Base-by-base conservation (phyloP, 92 coral and sea anemone genomes). In the Parazoanthus swiftii region DNA sequence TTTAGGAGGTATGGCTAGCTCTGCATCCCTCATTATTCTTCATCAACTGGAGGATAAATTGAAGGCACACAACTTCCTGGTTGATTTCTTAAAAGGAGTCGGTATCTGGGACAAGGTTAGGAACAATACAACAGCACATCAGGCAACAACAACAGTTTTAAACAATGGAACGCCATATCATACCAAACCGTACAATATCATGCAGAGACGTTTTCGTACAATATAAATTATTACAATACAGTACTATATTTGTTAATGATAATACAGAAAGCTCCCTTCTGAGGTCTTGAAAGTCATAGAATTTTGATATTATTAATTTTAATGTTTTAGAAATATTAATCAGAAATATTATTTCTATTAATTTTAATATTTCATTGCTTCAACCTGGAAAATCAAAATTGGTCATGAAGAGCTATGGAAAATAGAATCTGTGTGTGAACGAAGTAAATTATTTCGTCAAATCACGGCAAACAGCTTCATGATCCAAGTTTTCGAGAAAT, bases 1-100 rank as follows among this genome's bases (percentile, higher is more conserved):
- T 54, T 35, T 89, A 97, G 99, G 98, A 67, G 93, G 97, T 79
- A 91, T 95, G 51, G 92, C 99, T 1, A 91, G 95, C 23, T 95
- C 99, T 36, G 92, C 99, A 58, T 97, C 99, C 35, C 90, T 97
- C 44, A 97, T 97, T 88, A 95, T 97, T 80, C 93, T 95, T 70
- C 97, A 97, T 79, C 99, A 97, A 80, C 90, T 97, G 81, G 97
- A 97, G 86, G 99, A 97, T 88, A 97, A 97, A 86, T 90, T 97
- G 50, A 97, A 95, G 88, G 99, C 98, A 6, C 99, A 97, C 85
- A 92, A 92, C 50, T 97, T 95, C 89, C 89, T 97, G 78, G 93
- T 97, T 33, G 93, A 95, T 81, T 97, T 97, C 80, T 76, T 97
- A 66, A 97, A 97, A 86, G 95, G 95, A 33, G 93, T 93, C 80